phyloP scores from a whole-genome alignment of 2,888 invertebrate species.

The Marasmarcha lunaedactyla region DNA sequence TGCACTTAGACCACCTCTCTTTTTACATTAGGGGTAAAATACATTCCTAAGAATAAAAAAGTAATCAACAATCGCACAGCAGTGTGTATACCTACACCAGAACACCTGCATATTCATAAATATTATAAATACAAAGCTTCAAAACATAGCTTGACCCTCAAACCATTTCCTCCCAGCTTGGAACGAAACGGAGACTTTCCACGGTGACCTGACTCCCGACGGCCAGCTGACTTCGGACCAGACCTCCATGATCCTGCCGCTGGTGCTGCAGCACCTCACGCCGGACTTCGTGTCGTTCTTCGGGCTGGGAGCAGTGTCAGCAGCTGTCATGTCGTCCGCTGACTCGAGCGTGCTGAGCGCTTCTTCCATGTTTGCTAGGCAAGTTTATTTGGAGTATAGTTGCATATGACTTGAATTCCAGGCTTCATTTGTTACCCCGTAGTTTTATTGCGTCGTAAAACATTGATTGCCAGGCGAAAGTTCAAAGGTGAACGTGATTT shows the following conservation, averaged over 20 bases:
- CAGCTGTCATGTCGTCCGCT: constrained; percentile 99
- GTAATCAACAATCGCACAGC: no score
- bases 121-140: no score
- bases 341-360: constrained; percentile 98
- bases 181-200: constrained; percentile 89
- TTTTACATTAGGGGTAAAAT: no score
- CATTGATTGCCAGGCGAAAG: no score
- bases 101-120: no score
- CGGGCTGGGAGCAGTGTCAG: constrained; percentile 97
- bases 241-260: constrained; percentile 95
- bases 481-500: no score
- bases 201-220: constrained; percentile 69
- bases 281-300: constrained; percentile 97
- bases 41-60: no score
- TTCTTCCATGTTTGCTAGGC: constrained; percentile 96
- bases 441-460: no score
- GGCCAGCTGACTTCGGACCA: constrained; percentile 79
- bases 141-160: no score
- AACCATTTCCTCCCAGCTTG: constrained; percentile 80
- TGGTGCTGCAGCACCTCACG: constrained; percentile 96
- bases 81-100: no score
- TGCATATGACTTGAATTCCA: neutral
- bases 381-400: constrained; percentile 1
- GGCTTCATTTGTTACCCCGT: neutral
- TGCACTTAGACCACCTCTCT: no score